phyloP scores from a whole-genome alignment of 2,797 vertebrate species.

The Phalloptychus januarius region DNA sequence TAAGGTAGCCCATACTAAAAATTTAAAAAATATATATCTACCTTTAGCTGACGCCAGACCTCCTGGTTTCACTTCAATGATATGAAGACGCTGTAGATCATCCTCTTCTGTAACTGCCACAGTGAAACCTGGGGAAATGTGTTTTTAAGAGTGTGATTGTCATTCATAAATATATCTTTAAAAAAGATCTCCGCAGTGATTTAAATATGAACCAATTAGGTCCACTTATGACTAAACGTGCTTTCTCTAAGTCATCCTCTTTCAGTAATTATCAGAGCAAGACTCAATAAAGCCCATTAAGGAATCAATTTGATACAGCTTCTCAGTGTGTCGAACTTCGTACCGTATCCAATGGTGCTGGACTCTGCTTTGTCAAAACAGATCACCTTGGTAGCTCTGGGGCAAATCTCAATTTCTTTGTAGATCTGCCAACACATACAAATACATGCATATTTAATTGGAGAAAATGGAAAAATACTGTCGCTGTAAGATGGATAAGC shows the following conservation, averaged over 20 bases:
- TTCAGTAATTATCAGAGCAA: slow-evolving; percentile 55
- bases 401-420: slow-evolving; percentile 96
- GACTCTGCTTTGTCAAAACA: slow-evolving; percentile 88
- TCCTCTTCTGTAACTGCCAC: slow-evolving; percentile 90
- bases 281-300: slow-evolving; percentile 56
- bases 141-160: neutral
- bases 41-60: slow-evolving; percentile 92
- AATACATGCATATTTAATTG: slow-evolving; percentile 36
- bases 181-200: slow-evolving; percentile 24
- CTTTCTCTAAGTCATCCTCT: slow-evolving; percentile 12
- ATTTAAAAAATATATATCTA: slow-evolving; percentile 49
- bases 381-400: slow-evolving; percentile 87
- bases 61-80: slow-evolving; percentile 87
- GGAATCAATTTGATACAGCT: slow-evolving; percentile 53
- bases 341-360: slow-evolving; percentile 89
- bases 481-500: slow-evolving; percentile 18
- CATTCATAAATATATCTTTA: slow-evolving; percentile 24
- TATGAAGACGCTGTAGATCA: slow-evolving; percentile 86
- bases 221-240: slow-evolving; percentile 37
- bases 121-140: slow-evolving; percentile 85
- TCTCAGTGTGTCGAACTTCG: slow-evolving; percentile 44
- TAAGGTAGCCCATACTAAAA: neutral
- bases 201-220: slow-evolving; percentile 32
- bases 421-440: slow-evolving; percentile 84
- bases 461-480: slow-evolving; percentile 5